Base-by-base conservation (phyloP, 2,888 invertebrate genomes). In the Heteromyza rotundicornis region DNA sequence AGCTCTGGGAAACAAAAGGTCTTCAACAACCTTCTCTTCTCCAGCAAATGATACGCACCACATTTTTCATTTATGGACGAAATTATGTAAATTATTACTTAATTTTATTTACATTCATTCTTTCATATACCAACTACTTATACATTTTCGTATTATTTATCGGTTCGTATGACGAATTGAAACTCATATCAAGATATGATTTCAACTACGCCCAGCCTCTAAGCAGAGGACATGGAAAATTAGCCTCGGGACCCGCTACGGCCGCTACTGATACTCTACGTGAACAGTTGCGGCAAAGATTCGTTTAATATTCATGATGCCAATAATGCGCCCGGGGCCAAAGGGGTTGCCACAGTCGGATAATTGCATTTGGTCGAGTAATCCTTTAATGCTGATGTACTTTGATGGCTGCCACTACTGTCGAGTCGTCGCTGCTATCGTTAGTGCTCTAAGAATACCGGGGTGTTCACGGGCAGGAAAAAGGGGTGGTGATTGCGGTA, bases 291-390 rank as follows among this genome's bases (percentile, higher is more conserved):
- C 22, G 16, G 36, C 47, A 44, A 17, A 50, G 17, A 27, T 55
- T 44, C 59, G 62, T 70, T 71, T 60, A 68, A 65, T 71, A 70
- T 71, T 69, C 68, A 70, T 68, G 68, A 70, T 68, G 67, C 70
- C 67, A 66, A 69, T 69, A 68, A 62, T 66, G 60, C 60, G 69
- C 57, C 51, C 32, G 49, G 23, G 57, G 64, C 64, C 35, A 65
- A 62, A 66, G 66, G 68, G 68, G 72, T 71, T 75, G 74, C 72
- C 64, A 72, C 74, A 72, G 75, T 69, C 62, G 65, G 65, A 66
- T 81, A 81, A 81, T 81, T 81, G 82, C 82, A 81, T 81, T 81
- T 81, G 80, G 79, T 78, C 75, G 78, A 80, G 75, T 81, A 81
- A 81, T 81, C 81, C 81, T 81, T 81, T 81, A 81, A 81, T 80